phyloP scores from a whole-genome alignment of 2,797 vertebrate species.

The Simalia tracyae region DNA sequence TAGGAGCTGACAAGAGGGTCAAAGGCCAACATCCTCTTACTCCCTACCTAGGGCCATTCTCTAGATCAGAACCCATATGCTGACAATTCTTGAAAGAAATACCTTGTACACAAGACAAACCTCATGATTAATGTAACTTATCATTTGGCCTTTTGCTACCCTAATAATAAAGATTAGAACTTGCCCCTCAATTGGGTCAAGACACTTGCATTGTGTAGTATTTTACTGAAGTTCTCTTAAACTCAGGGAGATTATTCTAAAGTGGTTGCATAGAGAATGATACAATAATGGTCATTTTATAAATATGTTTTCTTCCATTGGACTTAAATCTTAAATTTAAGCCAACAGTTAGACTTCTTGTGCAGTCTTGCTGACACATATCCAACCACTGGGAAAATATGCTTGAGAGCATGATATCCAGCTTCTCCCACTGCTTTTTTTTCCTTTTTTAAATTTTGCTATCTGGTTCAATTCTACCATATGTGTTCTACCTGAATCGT shows the following conservation, averaged over 20 bases:
- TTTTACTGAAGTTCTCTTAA: constrained; percentile 1
- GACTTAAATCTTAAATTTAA: not conserved
- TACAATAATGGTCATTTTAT: not conserved
- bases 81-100: not conserved
- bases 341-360: not conserved
- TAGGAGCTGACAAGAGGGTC: not conserved
- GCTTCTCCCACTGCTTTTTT: not conserved
- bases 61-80: not conserved
- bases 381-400: not conserved
- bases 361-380: not conserved
- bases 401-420: not conserved
- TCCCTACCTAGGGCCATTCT: no score
- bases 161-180: not conserved
- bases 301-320: not conserved
- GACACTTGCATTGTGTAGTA: not conserved
- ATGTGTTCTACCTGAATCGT: not conserved
- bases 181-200: not conserved
- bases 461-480: not conserved
- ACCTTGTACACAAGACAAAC: not conserved
- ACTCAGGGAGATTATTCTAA: not conserved
- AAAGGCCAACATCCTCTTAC: not conserved
- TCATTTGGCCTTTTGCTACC: not conserved
- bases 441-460: not conserved
- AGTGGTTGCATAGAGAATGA: not conserved
- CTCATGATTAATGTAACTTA: not conserved